Evolutionary conservation across 2,888 invertebrate species (phyloP).

Genomic region (Hypomecis atomaria): DNA sequence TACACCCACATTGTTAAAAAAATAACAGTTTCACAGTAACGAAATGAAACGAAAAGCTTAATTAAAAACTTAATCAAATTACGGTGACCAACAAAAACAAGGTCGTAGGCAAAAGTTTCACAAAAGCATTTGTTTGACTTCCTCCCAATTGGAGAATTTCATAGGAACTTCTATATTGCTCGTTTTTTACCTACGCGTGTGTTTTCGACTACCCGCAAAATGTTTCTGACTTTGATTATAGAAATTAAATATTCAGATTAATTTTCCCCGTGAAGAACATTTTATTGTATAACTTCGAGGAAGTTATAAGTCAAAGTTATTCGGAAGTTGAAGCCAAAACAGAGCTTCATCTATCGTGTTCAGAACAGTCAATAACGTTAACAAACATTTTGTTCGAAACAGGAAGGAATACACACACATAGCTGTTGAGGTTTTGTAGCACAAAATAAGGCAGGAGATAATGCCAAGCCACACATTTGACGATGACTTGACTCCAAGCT

Average conservation of each 20-base stretch:
- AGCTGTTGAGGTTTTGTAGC: background rate
- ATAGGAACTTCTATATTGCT: conserved; percentile 7
- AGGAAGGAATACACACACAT: conserved; percentile 1
- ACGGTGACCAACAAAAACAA: conserved; percentile 5
- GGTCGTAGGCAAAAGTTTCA: conserved; percentile 12
- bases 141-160: background rate
- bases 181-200: conserved; percentile 21
- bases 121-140: conserved; percentile 16
- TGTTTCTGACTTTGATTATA: conserved; percentile 11
- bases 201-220: conserved; percentile 13
- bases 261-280: conserved; percentile 22
- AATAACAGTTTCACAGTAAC: no score
- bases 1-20: no score
- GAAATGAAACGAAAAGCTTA: background rate
- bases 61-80: conserved; percentile 26
- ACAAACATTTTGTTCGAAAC: background rate
- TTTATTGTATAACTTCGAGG: conserved; percentile 29
- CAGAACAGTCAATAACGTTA: conserved; percentile 1
- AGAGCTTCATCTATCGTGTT: conserved; percentile 4
- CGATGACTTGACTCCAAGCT: background rate
- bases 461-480: background rate
- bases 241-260: conserved; percentile 22
- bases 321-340: conserved; percentile 8
- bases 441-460: no score
- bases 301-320: conserved; percentile 14